Base-by-base conservation (phyloP, 2,113 vertebrate species). In the Lasiurus cinereus region DNA sequence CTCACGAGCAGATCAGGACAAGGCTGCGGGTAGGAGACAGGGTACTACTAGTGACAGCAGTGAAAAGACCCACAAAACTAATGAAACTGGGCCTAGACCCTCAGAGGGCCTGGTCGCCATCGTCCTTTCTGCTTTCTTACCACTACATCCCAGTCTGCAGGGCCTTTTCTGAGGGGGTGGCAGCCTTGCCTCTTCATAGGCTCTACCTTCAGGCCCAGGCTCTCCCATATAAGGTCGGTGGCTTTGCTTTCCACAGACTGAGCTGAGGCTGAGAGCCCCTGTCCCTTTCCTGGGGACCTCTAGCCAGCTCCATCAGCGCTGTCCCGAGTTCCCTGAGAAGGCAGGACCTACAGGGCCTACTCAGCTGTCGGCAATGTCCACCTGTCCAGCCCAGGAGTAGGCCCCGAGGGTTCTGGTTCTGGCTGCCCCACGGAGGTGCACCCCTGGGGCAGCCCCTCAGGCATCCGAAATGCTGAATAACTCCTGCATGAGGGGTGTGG, bases 401-500 rank as follows among this genome's bases (percentile, higher is more conserved):
- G 56, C 43, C 67, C 66, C 5, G 2, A 48, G 36, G 33, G 6
- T 33, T 74, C 70, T 31, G 43, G 9, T 50, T 82, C 82, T 39
- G 67, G 48, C 84, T 72, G 74, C 27, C n/a, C 52, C 46, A 1
- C 0, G 0, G 24, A 62, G 59, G 33, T 22, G 59, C 7, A 2
- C 43, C 8, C 31, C 5, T 4, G 27, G 18, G 62, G 22, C 67
- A 59, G 69, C 73, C 2, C 5, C 52, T 97, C 96, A 97, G 83
- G 39, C 50, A 0, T 94, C 91, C 0, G 92, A 88, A 87, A 97
- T 98, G 97, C 98, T 98, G 79, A 99, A 95, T 59, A 99, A 56
- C 96, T 99, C 98, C 96, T 97, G 96, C 43, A 99, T 97, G 54
- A 99, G 98, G 0, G 98, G 98, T 0, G 98, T 97, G 69, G 98